Conservation (phyloP, 2,113 vertebrate species). For the Nansenia antarctica region DNA sequence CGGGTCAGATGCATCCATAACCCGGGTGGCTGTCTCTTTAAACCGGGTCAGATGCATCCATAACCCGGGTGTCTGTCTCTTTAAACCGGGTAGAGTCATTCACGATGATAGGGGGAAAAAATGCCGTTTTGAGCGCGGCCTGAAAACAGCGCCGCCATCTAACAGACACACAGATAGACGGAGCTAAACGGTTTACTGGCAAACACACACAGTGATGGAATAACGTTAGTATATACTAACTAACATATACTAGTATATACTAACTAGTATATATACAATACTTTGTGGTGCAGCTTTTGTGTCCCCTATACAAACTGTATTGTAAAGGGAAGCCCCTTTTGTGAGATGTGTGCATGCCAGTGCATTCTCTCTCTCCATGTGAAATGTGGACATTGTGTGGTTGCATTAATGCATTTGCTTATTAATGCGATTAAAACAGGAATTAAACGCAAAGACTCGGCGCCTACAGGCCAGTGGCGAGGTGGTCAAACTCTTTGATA, state of each 20-base stretch:
- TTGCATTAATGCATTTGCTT: not conserved
- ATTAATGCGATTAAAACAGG: constrained; percentile 4
- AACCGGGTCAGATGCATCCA: not conserved
- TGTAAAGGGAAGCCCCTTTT: constrained; percentile 18
- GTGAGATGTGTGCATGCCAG: constrained; percentile 17
- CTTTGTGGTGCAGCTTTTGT: not conserved
- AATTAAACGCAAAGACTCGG: constrained; percentile 59
- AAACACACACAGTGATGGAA: not conserved
- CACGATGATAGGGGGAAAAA: no score
- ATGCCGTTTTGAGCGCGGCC: constrained; percentile 33
- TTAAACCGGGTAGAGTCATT: not conserved
- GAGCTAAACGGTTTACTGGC: not conserved
- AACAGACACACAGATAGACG: constrained; percentile 17
- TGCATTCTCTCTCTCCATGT: not conserved
- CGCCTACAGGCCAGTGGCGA: no score
- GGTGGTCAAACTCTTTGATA: constrained; percentile 79
- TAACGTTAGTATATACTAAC: no score
- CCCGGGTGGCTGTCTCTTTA: constrained; percentile 9
- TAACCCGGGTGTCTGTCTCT: constrained; percentile 3
- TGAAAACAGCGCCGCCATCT: constrained; percentile 55
- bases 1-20: not conserved
- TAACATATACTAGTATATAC: no score
- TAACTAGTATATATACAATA: not conserved
- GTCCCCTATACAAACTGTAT: constrained; percentile 9
- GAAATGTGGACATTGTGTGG: not conserved